These are phyloP conservation scores for Drosophila tanythrix DNA, from an alignment of 2,888 invertebrate species.

Conservation along the genomic window DNA sequence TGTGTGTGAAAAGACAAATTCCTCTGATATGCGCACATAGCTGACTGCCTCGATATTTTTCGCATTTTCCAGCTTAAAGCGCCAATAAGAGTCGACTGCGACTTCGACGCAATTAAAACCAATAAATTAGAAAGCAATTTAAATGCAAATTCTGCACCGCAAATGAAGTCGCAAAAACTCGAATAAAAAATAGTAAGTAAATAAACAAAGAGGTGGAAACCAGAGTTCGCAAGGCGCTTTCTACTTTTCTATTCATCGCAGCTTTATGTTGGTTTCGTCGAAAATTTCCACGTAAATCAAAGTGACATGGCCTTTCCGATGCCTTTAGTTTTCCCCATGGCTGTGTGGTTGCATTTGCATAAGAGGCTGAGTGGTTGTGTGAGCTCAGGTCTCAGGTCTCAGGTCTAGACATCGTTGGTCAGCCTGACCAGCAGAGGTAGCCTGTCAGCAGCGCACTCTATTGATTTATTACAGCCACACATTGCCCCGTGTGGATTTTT, in stretches of 20 bases:
- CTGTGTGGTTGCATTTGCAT: constrained; percentile 19
- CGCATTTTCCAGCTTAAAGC: constrained; percentile 46
- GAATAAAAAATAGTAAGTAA: constrained; percentile 1
- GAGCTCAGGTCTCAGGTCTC: not conserved
- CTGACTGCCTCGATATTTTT: constrained; percentile 36
- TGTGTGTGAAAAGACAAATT: constrained; percentile 45
- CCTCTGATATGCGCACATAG: constrained; percentile 55
- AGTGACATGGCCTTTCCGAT: constrained; percentile 63
- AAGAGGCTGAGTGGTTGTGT: not conserved
- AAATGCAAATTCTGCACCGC: constrained; percentile 59
- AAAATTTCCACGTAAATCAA: constrained; percentile 72
- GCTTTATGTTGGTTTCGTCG: constrained; percentile 19
- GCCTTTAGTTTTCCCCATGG: constrained; percentile 14
- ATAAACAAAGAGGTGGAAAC: not conserved
- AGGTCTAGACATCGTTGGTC: constrained; percentile 20
- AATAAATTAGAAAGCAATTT: constrained; percentile 69
- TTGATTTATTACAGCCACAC: constrained; percentile 62
- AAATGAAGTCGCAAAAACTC: constrained; percentile 58
- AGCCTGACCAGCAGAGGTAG: constrained; percentile 47
- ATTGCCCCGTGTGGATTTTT: constrained; percentile 21
- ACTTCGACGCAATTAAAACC: constrained; percentile 58
- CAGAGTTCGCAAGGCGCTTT: constrained; percentile 21
- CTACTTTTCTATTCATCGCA: constrained; percentile 21
- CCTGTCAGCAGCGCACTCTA: constrained; percentile 66
- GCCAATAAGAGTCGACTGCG: constrained; percentile 39